These are phyloP conservation scores for Melanotaenia boesemani DNA, from an alignment of 2,797 vertebrate species.

Conservation along the genomic window DNA sequence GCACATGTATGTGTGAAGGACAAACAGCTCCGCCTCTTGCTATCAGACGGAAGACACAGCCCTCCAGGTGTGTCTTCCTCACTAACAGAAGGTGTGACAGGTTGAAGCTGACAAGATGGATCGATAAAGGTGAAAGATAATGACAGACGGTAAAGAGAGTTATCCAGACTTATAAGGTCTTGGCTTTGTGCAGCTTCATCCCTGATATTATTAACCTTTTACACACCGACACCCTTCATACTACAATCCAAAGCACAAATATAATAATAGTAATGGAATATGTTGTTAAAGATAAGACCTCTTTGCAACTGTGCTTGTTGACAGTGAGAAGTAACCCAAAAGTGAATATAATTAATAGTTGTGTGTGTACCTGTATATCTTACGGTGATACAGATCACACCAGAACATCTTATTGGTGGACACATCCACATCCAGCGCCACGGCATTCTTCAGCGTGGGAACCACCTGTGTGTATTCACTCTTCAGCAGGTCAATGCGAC, in stretches of 20 bases:
- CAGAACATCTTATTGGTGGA: slow-evolving; percentile 96
- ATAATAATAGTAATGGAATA: background rate
- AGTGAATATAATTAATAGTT: background rate
- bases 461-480: slow-evolving; percentile 93
- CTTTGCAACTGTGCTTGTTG: background rate
- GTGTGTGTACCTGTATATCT: slow-evolving; percentile 92
- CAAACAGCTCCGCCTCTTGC: slow-evolving; percentile 61
- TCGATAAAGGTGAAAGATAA: slow-evolving; percentile 35
- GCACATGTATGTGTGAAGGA: slow-evolving; percentile 61
- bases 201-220: background rate
- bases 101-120: slow-evolving; percentile 63
- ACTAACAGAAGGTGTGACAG: slow-evolving; percentile 65
- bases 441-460: slow-evolving; percentile 95
- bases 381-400: slow-evolving; percentile 95
- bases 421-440: slow-evolving; percentile 96
- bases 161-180: slow-evolving; percentile 34
- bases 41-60: slow-evolving; percentile 52
- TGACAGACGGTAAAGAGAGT: slow-evolving; percentile 25
- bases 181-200: slow-evolving; percentile 1
- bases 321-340: background rate
- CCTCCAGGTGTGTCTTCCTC: slow-evolving; percentile 59
- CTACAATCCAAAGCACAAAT: background rate
- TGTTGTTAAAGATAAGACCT: background rate
- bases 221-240: background rate
- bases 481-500: slow-evolving; percentile 92